Base-by-base conservation (phyloP, 2,888 invertebrate genomes). In the Tachystola acroxantha region DNA sequence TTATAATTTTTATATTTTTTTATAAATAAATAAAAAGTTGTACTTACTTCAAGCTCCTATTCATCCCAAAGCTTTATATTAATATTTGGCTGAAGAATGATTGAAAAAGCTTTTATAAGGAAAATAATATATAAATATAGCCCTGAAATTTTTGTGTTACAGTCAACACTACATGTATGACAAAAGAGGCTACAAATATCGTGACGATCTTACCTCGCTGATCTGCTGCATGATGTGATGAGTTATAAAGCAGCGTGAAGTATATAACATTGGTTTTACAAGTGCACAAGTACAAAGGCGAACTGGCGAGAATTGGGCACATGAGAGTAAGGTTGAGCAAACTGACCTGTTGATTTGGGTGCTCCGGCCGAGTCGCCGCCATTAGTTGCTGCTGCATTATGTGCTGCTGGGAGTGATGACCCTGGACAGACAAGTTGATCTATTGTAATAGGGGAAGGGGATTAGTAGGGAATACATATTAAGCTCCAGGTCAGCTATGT, bases 311-410 rank as follows among this genome's bases (percentile, higher is more conserved):
- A 50, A 47, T n/a, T n/a, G n/a, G n/a, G n/a, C n/a, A n/a, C n/a
- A n/a, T n/a, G n/a, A n/a, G n/a, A n/a, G n/a, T n/a, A n/a, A n/a
- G n/a, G n/a, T n/a, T n/a, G n/a, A n/a, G 42, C 42, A 40, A 35
- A 14, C 61, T 41, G 54, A 85, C 86, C 82, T 86, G 85, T 56
- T 86, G 86, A 51, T 84, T 84, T 25, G 67, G 54, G 46, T 84
- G 85, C 19, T 86, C 85, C 1, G 73, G 78, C 1, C 84, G 64
- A 7, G 75, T 44, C 7, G 75, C 50, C n/a, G 76, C 57, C 77
- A 86, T 77, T 5, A 85, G 56, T 48, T 85, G 86, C 39, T 90
- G 90, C 46, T 89, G 88, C 64, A 82, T 74, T 42, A 89, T 67
- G 43, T 88, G 89, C 46, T 89, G 79, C 48, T 88, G 89, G 10